phyloP scores from a whole-genome alignment of 2,113 vertebrate genomes.

The Donacobius atricapilla region DNA sequence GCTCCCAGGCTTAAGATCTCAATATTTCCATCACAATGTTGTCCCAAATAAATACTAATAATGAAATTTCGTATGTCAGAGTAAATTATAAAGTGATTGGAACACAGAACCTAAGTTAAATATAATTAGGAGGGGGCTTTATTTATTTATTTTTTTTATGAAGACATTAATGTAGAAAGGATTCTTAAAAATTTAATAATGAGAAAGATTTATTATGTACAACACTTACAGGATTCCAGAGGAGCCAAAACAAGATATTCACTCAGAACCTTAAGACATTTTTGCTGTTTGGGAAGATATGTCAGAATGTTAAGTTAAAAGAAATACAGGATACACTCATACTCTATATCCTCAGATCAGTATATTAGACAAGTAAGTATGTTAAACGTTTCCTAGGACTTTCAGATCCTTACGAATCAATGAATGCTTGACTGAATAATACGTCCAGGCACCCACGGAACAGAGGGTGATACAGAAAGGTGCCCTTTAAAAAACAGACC shows the following conservation, averaged over 20 bases:
- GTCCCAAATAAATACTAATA: background rate
- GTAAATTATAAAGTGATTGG: background rate
- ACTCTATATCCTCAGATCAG: background rate
- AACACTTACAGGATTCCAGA: background rate
- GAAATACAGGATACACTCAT: background rate
- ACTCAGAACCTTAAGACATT: background rate
- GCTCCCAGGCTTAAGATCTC: background rate
- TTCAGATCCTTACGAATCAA: background rate
- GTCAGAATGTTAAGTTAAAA: background rate
- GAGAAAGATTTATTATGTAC: background rate
- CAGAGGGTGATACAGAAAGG: background rate
- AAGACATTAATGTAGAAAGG: background rate
- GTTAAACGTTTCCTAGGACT: background rate
- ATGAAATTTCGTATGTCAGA: background rate
- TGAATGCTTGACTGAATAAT: background rate
- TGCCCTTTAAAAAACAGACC: background rate
- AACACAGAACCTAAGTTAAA: background rate
- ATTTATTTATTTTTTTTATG: background rate
- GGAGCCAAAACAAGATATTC: background rate
- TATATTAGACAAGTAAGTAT: background rate
- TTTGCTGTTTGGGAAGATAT: background rate
- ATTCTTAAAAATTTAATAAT: background rate
- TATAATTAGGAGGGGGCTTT: background rate
- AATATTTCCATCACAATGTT: background rate
- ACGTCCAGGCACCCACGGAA: background rate